Conservation (phyloP, 2,888 invertebrate genomes). For the Drosophila maculinotata region DNA sequence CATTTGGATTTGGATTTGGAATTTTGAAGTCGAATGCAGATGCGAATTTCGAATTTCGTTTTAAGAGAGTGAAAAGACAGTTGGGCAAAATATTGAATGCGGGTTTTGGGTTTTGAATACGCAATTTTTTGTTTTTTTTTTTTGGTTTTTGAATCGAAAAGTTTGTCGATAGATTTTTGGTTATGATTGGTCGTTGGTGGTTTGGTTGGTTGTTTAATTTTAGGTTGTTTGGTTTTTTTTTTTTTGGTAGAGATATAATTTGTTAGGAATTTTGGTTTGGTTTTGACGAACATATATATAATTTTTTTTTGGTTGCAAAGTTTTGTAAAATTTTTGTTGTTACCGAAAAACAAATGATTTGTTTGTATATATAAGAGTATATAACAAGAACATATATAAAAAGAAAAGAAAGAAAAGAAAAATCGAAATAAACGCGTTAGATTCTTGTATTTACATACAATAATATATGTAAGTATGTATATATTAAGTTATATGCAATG, state of each 20-base stretch:
- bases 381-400: slow-evolving; percentile 84
- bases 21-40: slow-evolving; percentile 57
- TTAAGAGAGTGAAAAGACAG: slow-evolving; percentile 39
- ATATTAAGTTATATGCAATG: slow-evolving; percentile 30
- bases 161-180: slow-evolving; percentile 55
- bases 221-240: slow-evolving; percentile 45
- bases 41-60: slow-evolving; percentile 65
- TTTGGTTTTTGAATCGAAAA: slow-evolving; percentile 66
- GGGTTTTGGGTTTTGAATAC: slow-evolving; percentile 40
- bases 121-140: slow-evolving; percentile 23
- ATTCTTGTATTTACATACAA: slow-evolving; percentile 82
- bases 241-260: slow-evolving; percentile 60
- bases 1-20: slow-evolving; percentile 49
- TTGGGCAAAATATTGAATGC: slow-evolving; percentile 39
- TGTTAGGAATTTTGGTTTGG: slow-evolving; percentile 63
- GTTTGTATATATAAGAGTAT: slow-evolving; percentile 60
- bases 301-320: slow-evolving; percentile 79
- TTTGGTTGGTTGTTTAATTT: slow-evolving; percentile 58
- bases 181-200: slow-evolving; percentile 59
- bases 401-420: slow-evolving; percentile 84
- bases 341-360: slow-evolving; percentile 80
- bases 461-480: slow-evolving; percentile 52
- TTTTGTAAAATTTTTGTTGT: slow-evolving; percentile 65
- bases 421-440: slow-evolving; percentile 86
- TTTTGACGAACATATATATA: slow-evolving; percentile 85